Evolutionary conservation across 2,888 invertebrate genomes (phyloP), one percentile per base, ranked within the genome.

Genomic region (Coremacera marginata): DNA sequence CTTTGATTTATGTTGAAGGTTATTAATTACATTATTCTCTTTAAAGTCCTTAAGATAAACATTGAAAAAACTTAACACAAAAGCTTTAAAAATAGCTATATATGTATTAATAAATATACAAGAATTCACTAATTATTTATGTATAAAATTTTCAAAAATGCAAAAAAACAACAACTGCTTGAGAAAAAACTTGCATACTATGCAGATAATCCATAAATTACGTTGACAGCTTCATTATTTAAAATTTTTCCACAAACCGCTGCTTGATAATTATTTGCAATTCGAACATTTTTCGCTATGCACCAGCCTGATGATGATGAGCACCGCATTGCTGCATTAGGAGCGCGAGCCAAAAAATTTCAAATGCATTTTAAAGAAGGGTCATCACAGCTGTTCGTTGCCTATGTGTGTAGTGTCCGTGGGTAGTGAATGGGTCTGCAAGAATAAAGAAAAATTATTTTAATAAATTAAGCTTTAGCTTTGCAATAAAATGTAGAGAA

Each of bases 351-450:
- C 84, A 81, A 86, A 83, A 70, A 82, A 77, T 76, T 81, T 83
- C 44, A 83, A 79, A 34, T 81, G 83, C 14, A 79, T 81, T 81
- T 82, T 82, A 72, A 78, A 80, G 44, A 77, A 79, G 70, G 86
- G 83, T 83, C 89, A 89, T 89, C 89, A 89, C 86, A 89, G 88
- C 80, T 89, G 89, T 77, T 89, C 88, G 80, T 87, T 89, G 79
- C 89, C 89, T 81, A 89, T 86, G 82, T 89, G 89, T 77, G 89
- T 89, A 70, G 88, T 88, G 78, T 89, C 89, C 82, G 89, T 89
- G 78, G 89, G 89, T 84, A 89, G 84, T 67, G 89, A 89, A 77
- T 88, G 89, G 19, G 88, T 89, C 89, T 89, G 80, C 57, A 77
- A 74, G 8, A 2, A 67, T 16, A n/a, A 25, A 8, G 14, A 49